phyloP scores from a whole-genome alignment of 1,140 invertebrate genomes.

The Orchestia grillus region DNA sequence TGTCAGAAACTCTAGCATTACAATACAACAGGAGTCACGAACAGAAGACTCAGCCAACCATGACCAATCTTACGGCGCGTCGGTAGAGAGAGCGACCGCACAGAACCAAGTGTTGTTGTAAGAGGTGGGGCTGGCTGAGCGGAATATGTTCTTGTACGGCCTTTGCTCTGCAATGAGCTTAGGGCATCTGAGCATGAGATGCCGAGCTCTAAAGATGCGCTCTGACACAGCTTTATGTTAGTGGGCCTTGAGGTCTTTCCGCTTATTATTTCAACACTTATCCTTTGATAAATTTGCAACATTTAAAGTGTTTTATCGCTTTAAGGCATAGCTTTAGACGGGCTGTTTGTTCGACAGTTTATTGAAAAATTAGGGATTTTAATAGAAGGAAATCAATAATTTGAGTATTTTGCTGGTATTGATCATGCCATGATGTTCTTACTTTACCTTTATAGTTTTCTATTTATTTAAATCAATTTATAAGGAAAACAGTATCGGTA shows the following conservation, averaged over 20 bases:
- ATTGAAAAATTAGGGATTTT: not conserved
- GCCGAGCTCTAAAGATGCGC: not conserved
- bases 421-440: not conserved
- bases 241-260: not conserved
- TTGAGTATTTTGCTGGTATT: not conserved
- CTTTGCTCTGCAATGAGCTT: slow-evolving; percentile 23
- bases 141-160: slow-evolving; percentile 24
- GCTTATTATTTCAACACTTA: not conserved
- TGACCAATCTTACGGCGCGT: not conserved
- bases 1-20: not conserved
- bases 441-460: too few species aligned
- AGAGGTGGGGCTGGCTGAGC: not conserved
- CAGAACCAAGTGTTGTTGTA: not conserved
- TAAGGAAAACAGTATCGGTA: not conserved
- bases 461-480: too few species aligned
- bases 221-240: not conserved
- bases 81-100: not conserved
- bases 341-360: not conserved
- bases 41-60: not conserved
- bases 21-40: not conserved
- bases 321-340: not conserved
- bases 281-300: not conserved
- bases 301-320: not conserved
- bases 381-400: not conserved
- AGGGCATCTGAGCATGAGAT: not conserved